phyloP scores from a whole-genome alignment of 2,797 vertebrate genomes.

The Falco berigora region DNA sequence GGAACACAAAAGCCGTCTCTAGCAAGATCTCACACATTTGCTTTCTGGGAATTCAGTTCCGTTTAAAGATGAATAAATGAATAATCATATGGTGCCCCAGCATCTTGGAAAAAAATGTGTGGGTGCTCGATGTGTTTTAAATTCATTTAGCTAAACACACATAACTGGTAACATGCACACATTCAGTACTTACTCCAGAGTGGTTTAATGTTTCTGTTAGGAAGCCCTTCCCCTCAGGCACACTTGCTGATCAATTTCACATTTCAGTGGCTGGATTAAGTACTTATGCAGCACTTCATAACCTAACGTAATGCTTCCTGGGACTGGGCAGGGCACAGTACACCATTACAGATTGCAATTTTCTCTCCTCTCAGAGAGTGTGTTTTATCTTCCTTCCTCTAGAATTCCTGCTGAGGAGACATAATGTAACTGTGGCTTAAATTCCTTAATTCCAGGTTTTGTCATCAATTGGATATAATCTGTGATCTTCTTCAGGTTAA shows the following conservation, averaged over 20 bases:
- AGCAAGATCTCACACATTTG: not conserved
- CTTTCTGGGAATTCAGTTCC: slow-evolving; percentile 16
- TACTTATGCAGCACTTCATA: not conserved
- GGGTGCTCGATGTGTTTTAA: not conserved
- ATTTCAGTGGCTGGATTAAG: not conserved
- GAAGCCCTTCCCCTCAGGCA: not conserved
- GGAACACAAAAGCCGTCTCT: not conserved
- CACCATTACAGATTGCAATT: not conserved
- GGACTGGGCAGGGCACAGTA: not conserved
- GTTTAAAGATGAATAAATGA: slow-evolving; percentile 35
- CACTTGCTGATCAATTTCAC: not conserved
- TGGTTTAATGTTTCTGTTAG: not conserved
- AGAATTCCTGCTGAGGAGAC: not conserved
- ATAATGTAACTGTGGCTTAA: not conserved
- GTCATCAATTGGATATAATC: not conserved
- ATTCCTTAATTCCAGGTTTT: not conserved
- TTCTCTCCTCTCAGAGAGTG: not conserved
- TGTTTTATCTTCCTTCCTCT: not conserved
- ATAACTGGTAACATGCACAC: not conserved
- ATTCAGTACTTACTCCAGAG: not conserved
- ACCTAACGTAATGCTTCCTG: not conserved
- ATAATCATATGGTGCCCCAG: slow-evolving; percentile 8
- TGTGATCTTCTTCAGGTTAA: not conserved
- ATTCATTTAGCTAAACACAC: slow-evolving; percentile 4
- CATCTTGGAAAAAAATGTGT: slow-evolving; percentile 6